Evolutionary conservation across 2,113 vertebrate species (phyloP), one percentile per base, ranked within the genome.

Genomic region (Melanocharis versteri): DNA sequence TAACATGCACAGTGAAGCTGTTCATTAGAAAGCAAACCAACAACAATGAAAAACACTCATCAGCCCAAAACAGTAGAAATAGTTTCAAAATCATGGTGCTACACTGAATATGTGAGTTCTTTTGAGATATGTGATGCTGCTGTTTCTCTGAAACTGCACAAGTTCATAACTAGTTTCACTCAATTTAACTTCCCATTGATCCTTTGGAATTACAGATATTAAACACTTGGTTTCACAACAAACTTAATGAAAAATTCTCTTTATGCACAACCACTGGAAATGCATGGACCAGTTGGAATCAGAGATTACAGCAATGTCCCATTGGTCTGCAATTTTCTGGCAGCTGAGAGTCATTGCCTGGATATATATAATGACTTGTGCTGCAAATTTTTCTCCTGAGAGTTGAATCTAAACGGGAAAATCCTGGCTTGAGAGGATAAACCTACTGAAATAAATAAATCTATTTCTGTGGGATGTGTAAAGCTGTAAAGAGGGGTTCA

Each of bases 141-240:
- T 94, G n/a, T 96, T 97, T 96, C 95, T 97, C 90, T 82, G 94
- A 93, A 97, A 91, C 87, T 62, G 27, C 65, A 95, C 82, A 58
- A 94, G 94, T 96, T 98, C 96, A 97, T 96, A 98, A 98, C 96
- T 93, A 97, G 95, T 98, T 97, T 98, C 96, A 97, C 90, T 96
- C 97, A 96, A 97, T 98, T 98, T 97, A 98, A 97, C 95, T 97
- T 97, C 89, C 95, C 96, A 98, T 97, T 98, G 97, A 98, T 97
- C 96, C 96, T 97, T 97, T 58, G 35, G 94, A 98, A 98, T 97
- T 97, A 97, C 93, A 96, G 97, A 98, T 98, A 98, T 97, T 98
- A 98, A 98, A 97, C 95, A 94, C 95, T 97, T 96, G 96, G 95
- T 98, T 98, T 98, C 97, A 97, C 97, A 98, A 97, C 97, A 98